Evolutionary conservation across 2,113 vertebrate genomes (phyloP).

Genomic region (Crotalus viridis): DNA sequence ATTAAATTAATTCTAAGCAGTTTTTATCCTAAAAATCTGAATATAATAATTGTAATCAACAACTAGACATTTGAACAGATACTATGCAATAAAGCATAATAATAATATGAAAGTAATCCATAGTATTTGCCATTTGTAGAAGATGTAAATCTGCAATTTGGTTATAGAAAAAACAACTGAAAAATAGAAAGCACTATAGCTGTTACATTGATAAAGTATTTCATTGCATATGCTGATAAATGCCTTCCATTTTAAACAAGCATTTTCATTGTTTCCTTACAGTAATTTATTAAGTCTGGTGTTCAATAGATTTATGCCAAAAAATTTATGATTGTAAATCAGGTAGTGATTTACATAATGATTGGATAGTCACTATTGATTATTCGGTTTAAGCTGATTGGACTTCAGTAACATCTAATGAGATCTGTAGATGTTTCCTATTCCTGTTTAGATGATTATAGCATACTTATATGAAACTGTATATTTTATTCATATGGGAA

Average conservation of each 20-base stretch:
- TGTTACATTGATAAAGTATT: conserved; percentile 14
- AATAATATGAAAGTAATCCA: background rate
- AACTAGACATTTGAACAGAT: background rate
- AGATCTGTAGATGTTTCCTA: background rate
- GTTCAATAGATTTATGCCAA: background rate
- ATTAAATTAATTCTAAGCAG: background rate
- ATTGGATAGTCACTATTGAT: background rate
- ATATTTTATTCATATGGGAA: background rate
- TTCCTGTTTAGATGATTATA: background rate
- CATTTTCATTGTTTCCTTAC: background rate
- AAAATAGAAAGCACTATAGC: background rate
- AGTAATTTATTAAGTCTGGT: background rate
- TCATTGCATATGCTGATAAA: conserved; percentile 23
- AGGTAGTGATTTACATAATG: background rate
- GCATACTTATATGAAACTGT: background rate
- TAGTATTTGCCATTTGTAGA: background rate
- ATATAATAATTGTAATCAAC: background rate
- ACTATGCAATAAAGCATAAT: background rate
- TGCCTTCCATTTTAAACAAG: background rate
- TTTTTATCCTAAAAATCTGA: background rate
- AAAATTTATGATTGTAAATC: background rate
- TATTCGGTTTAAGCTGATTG: background rate
- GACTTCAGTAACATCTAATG: background rate
- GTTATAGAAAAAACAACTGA: background rate
- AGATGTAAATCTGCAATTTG: background rate